These are phyloP conservation scores for Tapirus terrestris DNA, from an alignment of 2,113 vertebrate species.

Conservation along the genomic window DNA sequence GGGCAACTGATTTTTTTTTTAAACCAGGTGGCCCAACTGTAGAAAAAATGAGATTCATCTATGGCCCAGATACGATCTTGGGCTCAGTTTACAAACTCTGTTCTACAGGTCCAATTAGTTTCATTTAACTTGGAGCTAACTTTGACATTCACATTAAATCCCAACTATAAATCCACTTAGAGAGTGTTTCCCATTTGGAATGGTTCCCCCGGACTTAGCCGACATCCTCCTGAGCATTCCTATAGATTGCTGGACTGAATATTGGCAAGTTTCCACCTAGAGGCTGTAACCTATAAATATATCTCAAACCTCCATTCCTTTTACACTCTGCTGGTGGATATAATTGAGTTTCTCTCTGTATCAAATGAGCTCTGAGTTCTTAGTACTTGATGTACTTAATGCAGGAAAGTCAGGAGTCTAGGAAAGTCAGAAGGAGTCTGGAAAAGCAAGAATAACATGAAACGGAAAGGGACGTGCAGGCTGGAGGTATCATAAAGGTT, in stretches of 20 bases:
- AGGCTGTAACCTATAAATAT: conserved; percentile 74
- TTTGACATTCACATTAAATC: conserved; percentile 66
- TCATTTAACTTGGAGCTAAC: conserved; percentile 65
- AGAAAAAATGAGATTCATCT: not conserved
- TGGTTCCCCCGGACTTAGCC: conserved; percentile 33
- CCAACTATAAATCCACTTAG: conserved; percentile 62
- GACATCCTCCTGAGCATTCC: conserved; percentile 64
- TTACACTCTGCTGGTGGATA: conserved; percentile 73
- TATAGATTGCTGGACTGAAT: conserved; percentile 69
- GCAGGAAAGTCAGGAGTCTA: not conserved
- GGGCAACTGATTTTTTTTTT: not conserved
- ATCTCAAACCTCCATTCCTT: conserved; percentile 67
- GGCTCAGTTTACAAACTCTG: conserved; percentile 13
- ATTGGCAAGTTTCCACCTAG: conserved; percentile 71
- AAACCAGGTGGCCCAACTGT: not conserved
- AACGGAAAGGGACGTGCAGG: not conserved
- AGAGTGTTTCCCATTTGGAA: conserved; percentile 61
- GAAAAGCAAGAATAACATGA: conserved; percentile 42
- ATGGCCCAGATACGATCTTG: not conserved
- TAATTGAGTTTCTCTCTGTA: conserved; percentile 73
- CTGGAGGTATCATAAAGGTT: not conserved
- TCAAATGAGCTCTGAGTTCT: conserved; percentile 69
- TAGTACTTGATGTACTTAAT: conserved; percentile 61
- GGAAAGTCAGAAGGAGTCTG: not conserved
- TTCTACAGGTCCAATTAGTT: conserved; percentile 63